Evolutionary conservation across 35 echinoderm and acorn worm species (phyloP), one percentile per base, ranked within the genome.

Genomic region (Patiria miniata): DNA sequence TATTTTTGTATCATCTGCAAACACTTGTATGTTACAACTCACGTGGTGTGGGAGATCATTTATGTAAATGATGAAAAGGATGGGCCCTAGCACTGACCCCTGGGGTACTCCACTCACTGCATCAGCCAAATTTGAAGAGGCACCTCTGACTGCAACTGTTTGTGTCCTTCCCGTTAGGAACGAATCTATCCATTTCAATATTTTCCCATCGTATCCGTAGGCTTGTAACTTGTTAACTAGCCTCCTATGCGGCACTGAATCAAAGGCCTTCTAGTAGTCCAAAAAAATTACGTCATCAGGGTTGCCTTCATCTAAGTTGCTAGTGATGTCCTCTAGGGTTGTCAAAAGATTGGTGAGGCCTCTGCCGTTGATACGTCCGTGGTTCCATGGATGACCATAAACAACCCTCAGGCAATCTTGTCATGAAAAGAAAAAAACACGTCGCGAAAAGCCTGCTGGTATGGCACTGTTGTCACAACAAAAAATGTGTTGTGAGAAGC

Each of bases 81-180:
- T 69, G 1, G 78, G 83, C 1, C 90, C 90, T 37, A 92, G 86
- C 15, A 92, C 90, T 40, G 54, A 76, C 5, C 83, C 90, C 51
- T 92, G 89, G 9, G 89, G 82, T 17, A 91, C 82, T 52, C 89
- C 89, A 85, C 50, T 61, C 26, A 39, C 33, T n/a, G 79, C 90
- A 10, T 38, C 33, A 12, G 28, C 55, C 38, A 18, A 30, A 14
- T 8, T 23, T 39, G 76, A 87, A 14, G 39, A 37, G n/a, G 15
- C 61, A 21, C 82, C 59, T 77, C 77, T 52, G 8, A 85, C 37
- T 7, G 37, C 36, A 5, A 91, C 89, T 39, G 17, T 9, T 55
- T 85, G 40, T 9, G 10, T 76, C 28, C 89, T 16, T 9, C 33
- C 51, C 7, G 38, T 19, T 39, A 91, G 26, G 36, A 77, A 91